These are phyloP conservation scores for Parascotia fuliginaria DNA, from an alignment of 2,888 invertebrate species.

Conservation along the genomic window DNA sequence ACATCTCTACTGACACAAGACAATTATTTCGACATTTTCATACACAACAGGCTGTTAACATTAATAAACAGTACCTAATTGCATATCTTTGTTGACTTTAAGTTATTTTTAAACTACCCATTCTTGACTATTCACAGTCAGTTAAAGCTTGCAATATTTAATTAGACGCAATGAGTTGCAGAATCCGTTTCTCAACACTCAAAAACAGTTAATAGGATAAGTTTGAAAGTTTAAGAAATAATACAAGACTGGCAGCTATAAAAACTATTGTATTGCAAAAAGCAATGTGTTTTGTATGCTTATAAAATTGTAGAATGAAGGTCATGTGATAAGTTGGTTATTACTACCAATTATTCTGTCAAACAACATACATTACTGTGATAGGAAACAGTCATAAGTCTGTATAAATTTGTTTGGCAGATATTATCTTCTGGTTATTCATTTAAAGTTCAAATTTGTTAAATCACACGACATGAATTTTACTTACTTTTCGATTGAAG, in stretches of 20 bases:
- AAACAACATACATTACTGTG: background rate
- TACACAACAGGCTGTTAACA: background rate
- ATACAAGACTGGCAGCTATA: slow-evolving; percentile 31
- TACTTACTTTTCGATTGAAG: too few species aligned
- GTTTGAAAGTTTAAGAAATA: slow-evolving; percentile 58
- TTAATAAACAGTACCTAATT: background rate
- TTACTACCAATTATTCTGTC: background rate
- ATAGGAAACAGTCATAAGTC: background rate
- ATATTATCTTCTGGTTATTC: too few species aligned
- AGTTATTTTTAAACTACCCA: slow-evolving; percentile 4
- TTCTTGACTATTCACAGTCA: slow-evolving; percentile 30
- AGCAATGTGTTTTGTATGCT: background rate
- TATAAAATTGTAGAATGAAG: background rate
- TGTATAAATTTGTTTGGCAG: too few species aligned
- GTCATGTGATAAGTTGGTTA: background rate
- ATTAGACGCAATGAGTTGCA: slow-evolving; percentile 73
- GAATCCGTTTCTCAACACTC: slow-evolving; percentile 40
- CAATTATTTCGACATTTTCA: background rate
- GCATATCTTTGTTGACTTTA: background rate
- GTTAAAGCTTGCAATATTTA: slow-evolving; percentile 51
- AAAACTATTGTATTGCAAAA: slow-evolving; percentile 14
- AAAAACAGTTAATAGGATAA: slow-evolving; percentile 67
- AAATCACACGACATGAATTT: too few species aligned
- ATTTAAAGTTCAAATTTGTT: too few species aligned
- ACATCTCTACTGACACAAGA: too few species aligned